Evolutionary conservation across 2,888 invertebrate species (phyloP).

Genomic region (Erynnis tages): DNA sequence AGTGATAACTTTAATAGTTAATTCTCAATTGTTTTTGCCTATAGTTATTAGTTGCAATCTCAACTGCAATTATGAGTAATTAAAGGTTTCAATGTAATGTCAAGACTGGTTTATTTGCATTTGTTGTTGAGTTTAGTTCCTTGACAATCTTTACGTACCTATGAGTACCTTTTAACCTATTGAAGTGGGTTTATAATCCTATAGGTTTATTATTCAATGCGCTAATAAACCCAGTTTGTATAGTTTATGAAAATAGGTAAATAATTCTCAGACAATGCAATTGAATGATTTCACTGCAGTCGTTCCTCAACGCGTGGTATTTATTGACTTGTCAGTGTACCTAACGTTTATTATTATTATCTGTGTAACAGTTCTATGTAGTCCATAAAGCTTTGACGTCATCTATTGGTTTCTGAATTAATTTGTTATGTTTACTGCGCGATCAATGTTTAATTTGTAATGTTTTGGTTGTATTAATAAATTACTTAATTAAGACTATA

Average conservation of each 20-base stretch:
- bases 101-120: neutral
- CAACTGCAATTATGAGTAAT: neutral
- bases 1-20: too few relatives aligned
- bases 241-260: neutral
- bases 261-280: constrained; percentile 10
- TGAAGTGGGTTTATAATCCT: too few relatives aligned
- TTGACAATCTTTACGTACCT: neutral
- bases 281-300: constrained; percentile 9
- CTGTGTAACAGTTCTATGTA: constrained; percentile 32
- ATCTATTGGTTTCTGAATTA: constrained; percentile 17
- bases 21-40: constrained; percentile 5
- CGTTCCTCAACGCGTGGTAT: constrained; percentile 20
- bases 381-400: constrained; percentile 38
- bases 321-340: constrained; percentile 38
- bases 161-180: too few relatives aligned
- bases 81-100: neutral
- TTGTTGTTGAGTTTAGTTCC: constrained; percentile 3
- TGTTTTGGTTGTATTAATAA: neutral
- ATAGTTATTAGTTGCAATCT: constrained; percentile 1
- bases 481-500: neutral
- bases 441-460: neutral
- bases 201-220: neutral
- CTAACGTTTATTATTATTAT: constrained; percentile 37
- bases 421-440: neutral
- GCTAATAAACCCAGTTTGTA: neutral